Base-by-base conservation (phyloP, 2,797 vertebrate genomes). In the Propithecus deckenii region DNA sequence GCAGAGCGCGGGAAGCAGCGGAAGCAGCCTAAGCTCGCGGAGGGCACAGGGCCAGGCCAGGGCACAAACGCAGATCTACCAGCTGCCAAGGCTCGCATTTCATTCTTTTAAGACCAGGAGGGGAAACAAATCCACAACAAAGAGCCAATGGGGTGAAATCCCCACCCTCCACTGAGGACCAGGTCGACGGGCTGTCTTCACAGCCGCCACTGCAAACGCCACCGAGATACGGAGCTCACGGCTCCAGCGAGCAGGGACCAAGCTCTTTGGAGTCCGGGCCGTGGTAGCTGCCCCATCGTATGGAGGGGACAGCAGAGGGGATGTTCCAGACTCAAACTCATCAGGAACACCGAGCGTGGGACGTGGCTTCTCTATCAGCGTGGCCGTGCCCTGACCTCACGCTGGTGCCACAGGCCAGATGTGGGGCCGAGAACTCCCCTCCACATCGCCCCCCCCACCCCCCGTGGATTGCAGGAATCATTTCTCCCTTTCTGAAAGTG, bases 381-480 rank as follows among this genome's bases (percentile, higher is more conserved):
- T 69, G 63, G 4, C 52, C 71, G 69, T 22, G 18, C 41, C 48
- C 10, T 10, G 22, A 65, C 13, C 55, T 32, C 32, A 50, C 0
- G 13, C 1, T 0, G 25, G 20, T 20, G 25, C 25, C 55, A 57
- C 1, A 3, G 43, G 69, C 41, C 55, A 13, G 25, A 2, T 38
- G 3, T 61, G 41, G 41, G 15, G 23, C 32, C 1, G 15, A 38
- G 25, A 4, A 59, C 14, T 22, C 32, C 23, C 32, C 57, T 25
- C 43, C 7, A 23, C 13, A 1, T 32, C 43, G 5, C 41, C 43
- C 43, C 43, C 43, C 7, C 41, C 41, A 41, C 4, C 57, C 30
- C 52, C 35, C 0, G 0, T 0, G 48, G 20, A 13, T 22, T 25
- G 4, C 4, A 0, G 63, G 18, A 38, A 2, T 6, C 15, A 2